Evolutionary conservation across 1,140 invertebrate genomes (phyloP).

Genomic region (Parapsyche elsis): DNA sequence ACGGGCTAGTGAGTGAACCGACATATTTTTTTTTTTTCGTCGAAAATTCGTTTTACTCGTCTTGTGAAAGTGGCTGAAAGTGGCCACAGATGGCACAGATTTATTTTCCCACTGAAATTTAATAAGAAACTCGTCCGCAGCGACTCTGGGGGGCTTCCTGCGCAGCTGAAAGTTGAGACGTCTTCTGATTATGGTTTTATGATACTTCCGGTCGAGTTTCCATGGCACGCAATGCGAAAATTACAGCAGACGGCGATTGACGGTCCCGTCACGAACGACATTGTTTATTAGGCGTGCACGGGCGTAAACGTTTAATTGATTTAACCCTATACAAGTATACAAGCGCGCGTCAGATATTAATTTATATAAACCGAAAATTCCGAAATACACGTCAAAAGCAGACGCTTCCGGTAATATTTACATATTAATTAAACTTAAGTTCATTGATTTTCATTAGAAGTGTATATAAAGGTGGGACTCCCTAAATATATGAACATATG

Average conservation of each 20-base stretch:
- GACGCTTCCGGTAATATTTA: no score
- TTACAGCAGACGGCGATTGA: not conserved
- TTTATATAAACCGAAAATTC: no score
- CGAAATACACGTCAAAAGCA: no score
- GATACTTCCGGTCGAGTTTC: constrained; percentile 31
- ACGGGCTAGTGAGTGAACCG: no score
- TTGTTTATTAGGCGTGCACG: not conserved
- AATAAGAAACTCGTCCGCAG: constrained; percentile 46
- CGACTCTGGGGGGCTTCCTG: not conserved
- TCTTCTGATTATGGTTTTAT: constrained; percentile 43
- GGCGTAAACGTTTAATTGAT: no score
- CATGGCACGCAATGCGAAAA: constrained; percentile 10
- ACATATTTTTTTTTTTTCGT: not conserved
- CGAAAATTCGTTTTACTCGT: not conserved
- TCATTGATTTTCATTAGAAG: not conserved
- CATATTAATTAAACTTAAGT: not conserved
- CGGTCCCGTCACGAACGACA: constrained; percentile 7
- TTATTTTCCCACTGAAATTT: constrained; percentile 50
- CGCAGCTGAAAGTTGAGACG: not conserved
- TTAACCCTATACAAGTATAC: no score
- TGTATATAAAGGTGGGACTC: not conserved
- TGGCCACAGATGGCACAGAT: constrained; percentile 47
- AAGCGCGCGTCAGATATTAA: no score
- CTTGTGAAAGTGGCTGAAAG: constrained; percentile 15
- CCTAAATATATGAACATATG: not conserved